Percentiles rank a stretch among this genome's conserved stretches.
Conservation (phyloP, 2,113 vertebrate genomes). For the Manacus vitellinus region DNA sequence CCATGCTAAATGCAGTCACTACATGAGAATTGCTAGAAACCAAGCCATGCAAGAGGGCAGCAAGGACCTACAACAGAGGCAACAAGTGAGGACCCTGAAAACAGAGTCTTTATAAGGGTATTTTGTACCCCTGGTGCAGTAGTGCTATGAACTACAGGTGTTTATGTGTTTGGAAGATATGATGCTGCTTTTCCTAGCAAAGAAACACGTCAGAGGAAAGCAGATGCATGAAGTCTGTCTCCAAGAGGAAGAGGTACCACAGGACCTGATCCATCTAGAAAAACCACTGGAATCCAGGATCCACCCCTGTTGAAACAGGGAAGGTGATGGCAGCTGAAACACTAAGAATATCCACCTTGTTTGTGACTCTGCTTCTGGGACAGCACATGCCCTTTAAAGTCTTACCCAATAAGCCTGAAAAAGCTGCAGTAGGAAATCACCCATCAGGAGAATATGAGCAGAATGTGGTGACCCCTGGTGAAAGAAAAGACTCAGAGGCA, state of each 20-base stretch:
- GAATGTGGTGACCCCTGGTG: background rate
- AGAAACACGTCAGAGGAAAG: background rate
- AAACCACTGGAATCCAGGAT: background rate
- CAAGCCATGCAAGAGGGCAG: background rate
- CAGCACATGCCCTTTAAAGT: background rate
- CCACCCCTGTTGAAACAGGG: background rate
- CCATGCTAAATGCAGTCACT: background rate
- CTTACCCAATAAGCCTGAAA: background rate
- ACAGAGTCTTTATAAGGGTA: background rate
- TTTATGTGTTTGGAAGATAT: background rate
- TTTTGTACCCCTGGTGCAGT: background rate
- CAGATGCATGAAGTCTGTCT: background rate
- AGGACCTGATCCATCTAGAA: background rate
- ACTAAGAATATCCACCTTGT: background rate
- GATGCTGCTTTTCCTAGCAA: background rate
- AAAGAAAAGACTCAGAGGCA: background rate
- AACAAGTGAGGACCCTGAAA: background rate
- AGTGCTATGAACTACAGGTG: background rate
- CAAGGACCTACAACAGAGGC: fast-evolving
- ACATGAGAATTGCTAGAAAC: background rate
- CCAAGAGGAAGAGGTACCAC: background rate
- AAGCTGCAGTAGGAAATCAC: background rate
- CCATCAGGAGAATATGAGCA: background rate
- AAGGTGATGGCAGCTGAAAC: background rate
- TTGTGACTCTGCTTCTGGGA: background rate